Base-by-base conservation (phyloP, 2,113 vertebrate genomes). In the Centropristis striata region DNA sequence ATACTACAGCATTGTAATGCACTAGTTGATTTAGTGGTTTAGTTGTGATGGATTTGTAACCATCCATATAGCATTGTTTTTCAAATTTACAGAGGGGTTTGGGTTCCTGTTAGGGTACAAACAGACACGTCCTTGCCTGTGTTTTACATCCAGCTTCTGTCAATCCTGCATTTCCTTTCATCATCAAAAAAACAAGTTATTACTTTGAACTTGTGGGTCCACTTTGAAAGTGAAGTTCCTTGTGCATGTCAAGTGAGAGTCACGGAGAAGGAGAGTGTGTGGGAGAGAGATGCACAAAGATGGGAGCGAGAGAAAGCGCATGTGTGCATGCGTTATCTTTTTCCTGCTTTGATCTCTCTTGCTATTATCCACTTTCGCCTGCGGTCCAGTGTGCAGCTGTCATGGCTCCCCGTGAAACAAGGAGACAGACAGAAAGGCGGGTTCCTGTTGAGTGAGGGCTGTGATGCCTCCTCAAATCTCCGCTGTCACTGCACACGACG, bases 311-410 rank as follows among this genome's bases (percentile, higher is more conserved):
- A 68, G 57, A 81, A 69, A 20, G 21, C 68, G 75, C n/a, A 39
- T 50, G 64, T 77, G 64, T 72, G 64, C 54, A 51, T 79, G 68
- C 72, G 60, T 82, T 74, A 41, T 85, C 58, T 65, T 75, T 72
- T 61, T n/a, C 61, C 72, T n/a, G 54, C 75, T 92, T 86, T 90
- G 80, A 87, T 90, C 71, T 81, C 60, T 25, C 46, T 57, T 75
- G 75, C 86, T 76, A 86, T 86, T 86, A 78, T 83, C 78, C 66
- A 61, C 79, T 81, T 73, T 75, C 1, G 75, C 91, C 84, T 0
- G 47, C 47, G 73, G 83, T 86, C 79, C 85, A 88, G 83, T 84
- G 79, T 64, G 72, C 70, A 86, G 87, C 88, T 92, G 90, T 81
- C 85, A 88, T 64, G 41, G 61, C 78, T 86, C 74, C 83, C 86